Evolutionary conservation across 2,888 invertebrate genomes (phyloP).

Genomic region (Chalcosyrphus nemorum): DNA sequence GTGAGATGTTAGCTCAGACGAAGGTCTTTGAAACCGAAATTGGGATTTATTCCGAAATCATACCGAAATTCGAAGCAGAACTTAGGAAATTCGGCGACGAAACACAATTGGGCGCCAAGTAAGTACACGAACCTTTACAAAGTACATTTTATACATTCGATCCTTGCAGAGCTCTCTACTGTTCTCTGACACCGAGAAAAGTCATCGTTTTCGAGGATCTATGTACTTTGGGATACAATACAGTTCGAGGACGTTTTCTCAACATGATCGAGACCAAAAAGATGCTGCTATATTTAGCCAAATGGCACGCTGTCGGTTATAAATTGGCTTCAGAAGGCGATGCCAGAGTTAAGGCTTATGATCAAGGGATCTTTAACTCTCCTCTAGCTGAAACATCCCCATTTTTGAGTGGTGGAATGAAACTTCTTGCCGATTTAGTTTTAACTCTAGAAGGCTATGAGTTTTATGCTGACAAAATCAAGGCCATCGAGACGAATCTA

Average conservation of each 20-base stretch:
- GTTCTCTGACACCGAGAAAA: conserved; percentile 46
- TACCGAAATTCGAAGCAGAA: conserved; percentile 68
- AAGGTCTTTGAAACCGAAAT: conserved; percentile 71
- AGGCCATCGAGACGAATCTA: conserved; percentile 42
- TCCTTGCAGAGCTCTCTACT: background rate
- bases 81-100: conserved; percentile 64
- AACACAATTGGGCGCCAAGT: conserved; percentile 65
- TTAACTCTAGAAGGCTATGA: conserved; percentile 14
- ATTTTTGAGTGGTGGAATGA: background rate
- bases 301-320: conserved; percentile 75
- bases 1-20: conserved; percentile 48
- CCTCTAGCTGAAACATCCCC: background rate
- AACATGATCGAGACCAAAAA: conserved; percentile 53
- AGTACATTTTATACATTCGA: too few relatives aligned
- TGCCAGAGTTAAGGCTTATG: background rate
- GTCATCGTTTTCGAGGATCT: conserved; percentile 48
- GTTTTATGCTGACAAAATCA: conserved; percentile 72
- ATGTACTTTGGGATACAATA: background rate
- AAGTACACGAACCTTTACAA: background rate
- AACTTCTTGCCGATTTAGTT: background rate
- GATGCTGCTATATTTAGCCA: conserved; percentile 73
- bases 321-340: conserved; percentile 29
- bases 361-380: background rate
- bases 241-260: conserved; percentile 20
- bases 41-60: conserved; percentile 61